Conservation (phyloP, 2,797 vertebrate genomes). For the Hypotaenidia philippensis region DNA sequence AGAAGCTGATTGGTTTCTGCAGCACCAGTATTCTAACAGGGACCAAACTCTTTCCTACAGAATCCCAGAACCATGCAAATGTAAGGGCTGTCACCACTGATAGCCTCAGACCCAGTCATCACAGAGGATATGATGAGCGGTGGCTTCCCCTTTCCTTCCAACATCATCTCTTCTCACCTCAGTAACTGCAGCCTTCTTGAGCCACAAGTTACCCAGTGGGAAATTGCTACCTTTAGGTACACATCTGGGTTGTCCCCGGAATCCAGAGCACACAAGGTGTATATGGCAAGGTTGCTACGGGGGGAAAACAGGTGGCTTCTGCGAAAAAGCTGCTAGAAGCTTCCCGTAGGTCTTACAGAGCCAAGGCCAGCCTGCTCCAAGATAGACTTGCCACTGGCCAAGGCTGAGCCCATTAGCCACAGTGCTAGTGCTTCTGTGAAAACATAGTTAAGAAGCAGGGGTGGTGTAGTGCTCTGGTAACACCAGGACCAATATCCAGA, state of each 20-base stretch:
- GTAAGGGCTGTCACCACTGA: not conserved
- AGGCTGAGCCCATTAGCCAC: not conserved
- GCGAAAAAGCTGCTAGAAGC: too few relatives aligned
- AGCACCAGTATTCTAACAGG: not conserved
- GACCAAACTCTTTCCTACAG: not conserved
- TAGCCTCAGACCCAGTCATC: not conserved
- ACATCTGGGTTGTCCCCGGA: not conserved
- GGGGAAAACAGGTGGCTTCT: too few relatives aligned
- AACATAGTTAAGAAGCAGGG: not conserved
- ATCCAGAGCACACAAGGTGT: not conserved
- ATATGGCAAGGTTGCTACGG: not conserved
- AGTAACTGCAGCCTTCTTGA: not conserved
- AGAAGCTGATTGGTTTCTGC: not conserved
- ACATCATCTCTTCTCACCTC: not conserved
- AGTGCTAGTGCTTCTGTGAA: not conserved
- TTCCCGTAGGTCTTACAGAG: not conserved
- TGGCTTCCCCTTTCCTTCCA: not conserved
- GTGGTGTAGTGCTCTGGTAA: too few relatives aligned
- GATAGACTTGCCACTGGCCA: not conserved
- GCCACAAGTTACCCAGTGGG: not conserved
- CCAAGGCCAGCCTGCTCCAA: not conserved
- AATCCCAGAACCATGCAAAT: not conserved
- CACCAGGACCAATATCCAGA: not conserved
- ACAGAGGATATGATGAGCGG: not conserved
- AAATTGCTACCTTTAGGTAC: not conserved